Conservation (phyloP, 2,797 vertebrate species). For the Halcyon badia region DNA sequence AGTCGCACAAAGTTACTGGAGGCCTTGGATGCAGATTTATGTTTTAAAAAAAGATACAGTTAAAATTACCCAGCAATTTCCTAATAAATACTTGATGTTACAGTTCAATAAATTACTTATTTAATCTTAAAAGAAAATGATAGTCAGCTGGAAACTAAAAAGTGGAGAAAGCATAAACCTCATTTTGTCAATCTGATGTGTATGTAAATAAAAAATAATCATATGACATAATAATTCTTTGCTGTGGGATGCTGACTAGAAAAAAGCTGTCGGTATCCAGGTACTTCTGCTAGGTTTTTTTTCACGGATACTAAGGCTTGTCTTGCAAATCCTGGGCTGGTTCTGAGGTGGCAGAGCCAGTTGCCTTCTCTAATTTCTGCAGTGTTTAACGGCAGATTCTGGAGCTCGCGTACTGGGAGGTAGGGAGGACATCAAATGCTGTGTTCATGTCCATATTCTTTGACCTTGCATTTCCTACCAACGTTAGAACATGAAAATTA, state of each 20-base stretch:
- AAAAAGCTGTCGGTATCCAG: slow-evolving; percentile 14
- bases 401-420: background rate
- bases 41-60: slow-evolving; percentile 72
- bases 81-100: slow-evolving; percentile 74
- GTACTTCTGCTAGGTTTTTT: slow-evolving; percentile 1
- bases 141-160: slow-evolving; percentile 74
- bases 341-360: background rate
- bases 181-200: slow-evolving; percentile 64
- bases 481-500: background rate
- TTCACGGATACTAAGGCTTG: background rate
- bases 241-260: slow-evolving; percentile 40
- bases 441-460: fast-evolving
- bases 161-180: slow-evolving; percentile 48
- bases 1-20: slow-evolving; percentile 86
- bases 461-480: background rate
- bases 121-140: slow-evolving; percentile 75
- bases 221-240: slow-evolving; percentile 44
- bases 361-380: background rate
- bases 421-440: background rate
- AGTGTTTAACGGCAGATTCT: background rate
- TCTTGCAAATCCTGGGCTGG: background rate
- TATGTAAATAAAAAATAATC: slow-evolving; percentile 78
- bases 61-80: slow-evolving; percentile 75
- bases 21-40: slow-evolving; percentile 81
- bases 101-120: slow-evolving; percentile 69